Conservation (phyloP, 2,888 invertebrate genomes). For the Acanthosepion lycidas region DNA sequence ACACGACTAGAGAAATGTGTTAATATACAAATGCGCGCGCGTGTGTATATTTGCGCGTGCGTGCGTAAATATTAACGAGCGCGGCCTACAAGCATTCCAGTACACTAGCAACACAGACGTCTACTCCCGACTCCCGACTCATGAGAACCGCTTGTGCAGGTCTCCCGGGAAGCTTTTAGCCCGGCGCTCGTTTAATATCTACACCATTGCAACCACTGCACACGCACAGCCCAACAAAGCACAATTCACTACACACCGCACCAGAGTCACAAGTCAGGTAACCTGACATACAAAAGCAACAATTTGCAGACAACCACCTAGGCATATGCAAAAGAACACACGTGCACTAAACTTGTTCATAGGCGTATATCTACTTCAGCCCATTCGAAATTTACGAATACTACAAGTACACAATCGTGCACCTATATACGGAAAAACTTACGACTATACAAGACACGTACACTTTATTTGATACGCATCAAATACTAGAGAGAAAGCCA, state of each 20-base stretch:
- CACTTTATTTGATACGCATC: background rate
- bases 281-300: background rate
- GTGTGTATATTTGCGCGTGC: conserved; percentile 18
- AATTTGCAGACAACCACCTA: conserved; percentile 3
- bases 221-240: conserved; percentile 2
- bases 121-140: background rate
- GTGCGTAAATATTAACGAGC: background rate
- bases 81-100: background rate
- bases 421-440: background rate
- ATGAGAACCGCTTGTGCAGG: background rate
- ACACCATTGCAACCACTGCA: background rate
- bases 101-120: background rate
- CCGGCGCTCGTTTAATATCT: background rate
- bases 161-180: conserved; percentile 33
- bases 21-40: background rate
- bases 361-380: background rate
- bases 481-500: background rate
- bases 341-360: background rate
- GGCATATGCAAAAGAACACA: background rate
- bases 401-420: background rate
- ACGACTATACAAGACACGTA: background rate
- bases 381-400: background rate
- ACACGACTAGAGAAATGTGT: background rate
- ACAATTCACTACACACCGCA: background rate
- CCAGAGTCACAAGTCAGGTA: background rate